Evolutionary conservation across 2,797 vertebrate species (phyloP), one percentile per base, ranked within the genome.

Genomic region (Philypnodon macrostomus): DNA sequence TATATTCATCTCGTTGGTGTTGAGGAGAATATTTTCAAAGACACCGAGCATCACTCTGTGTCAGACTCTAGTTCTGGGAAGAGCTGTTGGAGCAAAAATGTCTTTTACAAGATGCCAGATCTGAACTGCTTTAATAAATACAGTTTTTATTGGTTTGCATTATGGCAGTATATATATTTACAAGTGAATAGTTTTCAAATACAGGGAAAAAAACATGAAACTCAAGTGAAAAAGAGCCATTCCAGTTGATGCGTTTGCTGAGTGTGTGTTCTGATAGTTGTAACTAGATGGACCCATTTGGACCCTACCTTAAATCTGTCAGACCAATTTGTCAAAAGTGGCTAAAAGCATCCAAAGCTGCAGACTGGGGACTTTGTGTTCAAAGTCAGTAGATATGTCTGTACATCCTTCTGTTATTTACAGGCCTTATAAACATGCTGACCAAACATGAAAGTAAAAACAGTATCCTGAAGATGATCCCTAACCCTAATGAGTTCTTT

Each of bases 1-100:
- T 72, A 37, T 24, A 53, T 47, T 44, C 24, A 38, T 53, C 29
- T 10, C 47, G 47, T 21, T 51, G 51, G 64, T 41, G 53, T 30
- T 4, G 55, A 44, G 32, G 63, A 48, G 30, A 58, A 61, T 30
- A 39, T 61, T 46, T 64, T 71, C 64, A 71, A 63, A 76, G 52
- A 42, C 46, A 46, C 53, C 27, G 38, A 40, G 33, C 18, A 23
- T 62, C 40, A 36, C 52, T 53, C 33, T 36, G 53, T 39, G 44
- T 47, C 30, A 53, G 54, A 46, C 29, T 3, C 47, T 31, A 63
- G 27, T 58, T 64, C 53, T 37, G 0, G 14, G 63, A 66, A 65
- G 62, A 66, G 42, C 16, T 32, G 49, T 57, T 44, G 31, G 47
- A 42, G 14, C 27, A 41, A 36, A 40, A 57, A 47, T 45, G 14